Conservation (phyloP, 2,888 invertebrate species). For the Rhimphoctona megacephalus region DNA sequence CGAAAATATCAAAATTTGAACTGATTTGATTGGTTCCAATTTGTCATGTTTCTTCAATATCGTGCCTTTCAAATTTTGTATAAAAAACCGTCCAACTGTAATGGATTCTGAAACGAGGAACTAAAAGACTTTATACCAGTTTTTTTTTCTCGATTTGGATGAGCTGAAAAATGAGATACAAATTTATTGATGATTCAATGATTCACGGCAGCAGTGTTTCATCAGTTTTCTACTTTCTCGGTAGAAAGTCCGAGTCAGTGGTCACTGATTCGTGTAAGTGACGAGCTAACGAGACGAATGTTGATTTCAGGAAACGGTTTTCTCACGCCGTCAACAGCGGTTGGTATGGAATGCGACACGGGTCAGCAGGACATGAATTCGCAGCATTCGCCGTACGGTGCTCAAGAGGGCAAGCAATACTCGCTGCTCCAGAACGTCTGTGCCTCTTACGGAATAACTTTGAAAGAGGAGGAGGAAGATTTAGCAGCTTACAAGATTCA, state of each 20-base stretch:
- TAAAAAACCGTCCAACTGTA: too few relatives aligned
- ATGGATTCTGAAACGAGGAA: neutral
- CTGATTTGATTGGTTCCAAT: too few relatives aligned
- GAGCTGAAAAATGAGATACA: neutral
- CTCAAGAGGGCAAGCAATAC: slow-evolving; percentile 89
- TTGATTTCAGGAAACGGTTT: slow-evolving; percentile 82
- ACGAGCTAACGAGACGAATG: neutral
- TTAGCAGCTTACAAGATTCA: slow-evolving; percentile 91
- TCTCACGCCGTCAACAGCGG: slow-evolving; percentile 89
- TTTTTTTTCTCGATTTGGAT: neutral
- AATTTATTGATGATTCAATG: neutral
- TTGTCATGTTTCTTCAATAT: neutral
- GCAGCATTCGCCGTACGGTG: slow-evolving; percentile 81
- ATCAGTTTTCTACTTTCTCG: neutral
- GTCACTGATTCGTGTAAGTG: neutral
- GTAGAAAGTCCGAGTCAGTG: neutral
- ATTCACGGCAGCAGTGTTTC: too few relatives aligned
- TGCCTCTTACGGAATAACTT: slow-evolving; percentile 91
- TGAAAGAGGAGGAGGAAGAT: slow-evolving; percentile 92
- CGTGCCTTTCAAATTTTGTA: neutral
- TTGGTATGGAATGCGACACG: slow-evolving; percentile 92
- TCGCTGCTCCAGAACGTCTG: slow-evolving; percentile 91
- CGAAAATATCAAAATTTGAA: too few relatives aligned
- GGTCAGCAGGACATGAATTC: slow-evolving; percentile 87
- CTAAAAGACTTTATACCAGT: neutral